Evolutionary conservation across 1,140 invertebrate genomes (phyloP).

Genomic region (Listronotus oregonensis): DNA sequence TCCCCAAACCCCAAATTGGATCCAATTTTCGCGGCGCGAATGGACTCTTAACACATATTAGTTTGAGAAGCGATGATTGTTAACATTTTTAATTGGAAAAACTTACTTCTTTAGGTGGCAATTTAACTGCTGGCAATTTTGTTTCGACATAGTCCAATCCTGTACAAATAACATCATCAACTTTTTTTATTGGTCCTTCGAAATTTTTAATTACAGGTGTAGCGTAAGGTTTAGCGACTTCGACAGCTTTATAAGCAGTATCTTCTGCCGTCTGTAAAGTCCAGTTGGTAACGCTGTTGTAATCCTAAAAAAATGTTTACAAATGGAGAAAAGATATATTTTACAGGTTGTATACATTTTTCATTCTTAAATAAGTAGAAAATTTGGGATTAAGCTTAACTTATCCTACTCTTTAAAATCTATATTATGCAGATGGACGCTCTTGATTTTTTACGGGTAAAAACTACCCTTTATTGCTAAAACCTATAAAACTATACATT

Average conservation of each 20-base stretch:
- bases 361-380: no score
- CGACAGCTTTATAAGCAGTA: slow-evolving; percentile 57
- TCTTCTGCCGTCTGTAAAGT: slow-evolving; percentile 62
- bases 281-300: slow-evolving; percentile 62
- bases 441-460: no score
- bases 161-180: slow-evolving; percentile 58
- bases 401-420: no score
- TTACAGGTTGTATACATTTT: no score
- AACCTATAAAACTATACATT: no score
- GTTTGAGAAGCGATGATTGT: background rate
- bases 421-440: no score
- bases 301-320: slow-evolving; percentile 56
- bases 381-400: no score
- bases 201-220: slow-evolving; percentile 59
- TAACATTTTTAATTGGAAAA: background rate
- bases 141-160: slow-evolving; percentile 59
- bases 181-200: slow-evolving; percentile 57
- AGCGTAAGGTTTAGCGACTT: slow-evolving; percentile 56
- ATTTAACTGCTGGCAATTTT: slow-evolving; percentile 59
- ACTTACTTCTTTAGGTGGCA: slow-evolving; percentile 59
- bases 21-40: no score
- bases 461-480: no score
- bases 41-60: background rate
- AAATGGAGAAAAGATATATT: no score
- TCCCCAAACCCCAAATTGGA: no score